Conservation (phyloP, 1,140 invertebrate species). For the Gonatopus flavifemur region DNA sequence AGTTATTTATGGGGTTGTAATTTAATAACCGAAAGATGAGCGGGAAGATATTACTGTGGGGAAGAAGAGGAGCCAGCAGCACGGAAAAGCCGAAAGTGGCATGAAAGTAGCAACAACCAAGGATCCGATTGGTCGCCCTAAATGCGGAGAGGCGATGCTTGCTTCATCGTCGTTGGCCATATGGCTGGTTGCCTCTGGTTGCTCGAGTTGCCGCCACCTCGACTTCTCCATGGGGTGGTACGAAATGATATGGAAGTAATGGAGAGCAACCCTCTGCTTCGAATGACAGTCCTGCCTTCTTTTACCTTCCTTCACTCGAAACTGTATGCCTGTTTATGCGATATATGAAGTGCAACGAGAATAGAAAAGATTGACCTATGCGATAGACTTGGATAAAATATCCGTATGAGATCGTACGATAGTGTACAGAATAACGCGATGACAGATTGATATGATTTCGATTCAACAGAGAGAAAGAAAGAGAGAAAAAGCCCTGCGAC, state of each 20-base stretch:
- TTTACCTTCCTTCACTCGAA: no score
- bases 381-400: conserved; percentile 38
- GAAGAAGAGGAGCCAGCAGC: conserved; percentile 19
- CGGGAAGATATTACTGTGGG: conserved; percentile 42
- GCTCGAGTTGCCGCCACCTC: conserved; percentile 25
- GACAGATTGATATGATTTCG: conserved; percentile 59
- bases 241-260: conserved; percentile 61
- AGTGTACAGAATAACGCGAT: conserved; percentile 33
- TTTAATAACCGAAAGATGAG: conserved; percentile 57
- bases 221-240: conserved; percentile 38
- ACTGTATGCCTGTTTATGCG: no score
- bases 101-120: conserved; percentile 45
- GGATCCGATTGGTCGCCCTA: conserved; percentile 31
- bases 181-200: conserved; percentile 38
- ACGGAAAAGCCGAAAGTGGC: conserved; percentile 46
- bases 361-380: conserved; percentile 56
- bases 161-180: conserved; percentile 38
- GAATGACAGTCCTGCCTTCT: no score
- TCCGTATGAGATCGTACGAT: conserved; percentile 11
- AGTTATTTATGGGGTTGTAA: conserved; percentile 55
- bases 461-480: no score
- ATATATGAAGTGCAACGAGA: no score
- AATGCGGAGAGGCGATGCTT: background rate
- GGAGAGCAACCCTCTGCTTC: conserved; percentile 39
- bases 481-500: no score